These are phyloP conservation scores for Lycopodina hypogea DNA, from an alignment of 37 sponge, comb jelly and placozoan genomes.

Conservation along the genomic window DNA sequence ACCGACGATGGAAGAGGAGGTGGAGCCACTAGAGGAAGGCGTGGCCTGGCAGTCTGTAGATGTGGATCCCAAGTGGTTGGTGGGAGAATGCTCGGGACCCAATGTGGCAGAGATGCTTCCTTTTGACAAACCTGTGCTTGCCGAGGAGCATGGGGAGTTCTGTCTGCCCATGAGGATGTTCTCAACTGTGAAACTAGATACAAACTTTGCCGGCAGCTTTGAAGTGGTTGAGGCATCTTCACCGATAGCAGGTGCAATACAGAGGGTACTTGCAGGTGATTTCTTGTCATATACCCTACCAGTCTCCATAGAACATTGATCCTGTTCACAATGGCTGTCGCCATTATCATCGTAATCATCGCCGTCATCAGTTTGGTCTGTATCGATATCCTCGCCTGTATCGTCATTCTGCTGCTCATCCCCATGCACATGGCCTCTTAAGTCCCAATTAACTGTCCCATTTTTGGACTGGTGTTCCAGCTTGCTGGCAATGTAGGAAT, in stretches of 20 bases:
- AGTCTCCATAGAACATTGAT: background rate
- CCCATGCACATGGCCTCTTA: background rate
- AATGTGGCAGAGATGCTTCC: background rate
- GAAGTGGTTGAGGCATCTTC: background rate
- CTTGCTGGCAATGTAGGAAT: slow-evolving; percentile 37
- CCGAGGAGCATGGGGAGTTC: slow-evolving; percentile 5
- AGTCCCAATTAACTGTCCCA: background rate
- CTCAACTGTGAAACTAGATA: slow-evolving; percentile 49
- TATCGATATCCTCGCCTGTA: background rate
- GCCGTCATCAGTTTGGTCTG: background rate
- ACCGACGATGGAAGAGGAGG: slow-evolving; percentile 13
- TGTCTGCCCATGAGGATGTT: slow-evolving; percentile 49
- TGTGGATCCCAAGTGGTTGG: background rate
- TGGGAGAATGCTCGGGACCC: background rate
- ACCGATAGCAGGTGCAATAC: background rate
- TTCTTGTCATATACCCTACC: background rate
- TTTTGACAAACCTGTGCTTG: background rate
- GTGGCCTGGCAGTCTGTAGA: background rate
- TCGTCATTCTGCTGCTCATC: background rate
- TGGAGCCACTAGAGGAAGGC: background rate
- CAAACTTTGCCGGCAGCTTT: background rate
- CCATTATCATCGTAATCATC: background rate
- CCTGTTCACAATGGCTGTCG: background rate
- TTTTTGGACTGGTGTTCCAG: background rate
- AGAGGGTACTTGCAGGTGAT: background rate